These are phyloP conservation scores for Octodonta nipae DNA, from an alignment of 2,888 invertebrate genomes.

Conservation along the genomic window DNA sequence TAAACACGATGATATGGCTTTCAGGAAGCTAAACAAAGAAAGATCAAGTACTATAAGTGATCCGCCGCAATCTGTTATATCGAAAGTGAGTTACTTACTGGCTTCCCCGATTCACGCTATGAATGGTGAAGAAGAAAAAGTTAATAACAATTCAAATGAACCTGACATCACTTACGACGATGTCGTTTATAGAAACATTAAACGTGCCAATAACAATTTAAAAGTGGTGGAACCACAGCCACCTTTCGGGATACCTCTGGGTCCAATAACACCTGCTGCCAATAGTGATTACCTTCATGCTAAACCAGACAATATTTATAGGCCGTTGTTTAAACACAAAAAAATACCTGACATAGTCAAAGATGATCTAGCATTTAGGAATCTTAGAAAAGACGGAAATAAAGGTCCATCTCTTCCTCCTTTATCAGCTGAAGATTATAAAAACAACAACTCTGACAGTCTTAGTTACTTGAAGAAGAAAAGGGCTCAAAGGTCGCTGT, in stretches of 20 bases:
- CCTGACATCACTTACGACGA: slow-evolving; percentile 76
- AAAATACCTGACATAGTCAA: slow-evolving; percentile 69
- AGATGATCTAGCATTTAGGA: slow-evolving; percentile 78
- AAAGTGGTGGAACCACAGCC: slow-evolving; percentile 71
- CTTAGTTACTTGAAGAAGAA: slow-evolving; percentile 51
- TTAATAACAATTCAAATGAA: slow-evolving; percentile 36
- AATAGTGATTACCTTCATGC: slow-evolving; percentile 76
- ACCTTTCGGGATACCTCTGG: slow-evolving; percentile 80
- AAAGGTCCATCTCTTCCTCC: slow-evolving; percentile 38
- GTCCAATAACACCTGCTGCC: slow-evolving; percentile 66
- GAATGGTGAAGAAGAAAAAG: slow-evolving; percentile 39
- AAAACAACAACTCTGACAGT: slow-evolving; percentile 36
- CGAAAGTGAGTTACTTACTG: slow-evolving; percentile 53
- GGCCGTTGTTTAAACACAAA: slow-evolving; percentile 48
- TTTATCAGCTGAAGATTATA: slow-evolving; percentile 38
- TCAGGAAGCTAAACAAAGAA: slow-evolving; percentile 54
- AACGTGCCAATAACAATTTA: slow-evolving; percentile 58
- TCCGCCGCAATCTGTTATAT: slow-evolving; percentile 36
- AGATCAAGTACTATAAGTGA: slow-evolving; percentile 36
- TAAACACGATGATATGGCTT: slow-evolving; percentile 68
- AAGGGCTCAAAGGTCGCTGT: slow-evolving; percentile 66
- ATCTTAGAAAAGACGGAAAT: slow-evolving; percentile 65
- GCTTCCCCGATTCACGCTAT: slow-evolving; percentile 53
- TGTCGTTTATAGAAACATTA: slow-evolving; percentile 68
- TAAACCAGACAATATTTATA: slow-evolving; percentile 42